Base-by-base conservation (phyloP, 1,140 invertebrate species). In the Nasonia longicornis region DNA sequence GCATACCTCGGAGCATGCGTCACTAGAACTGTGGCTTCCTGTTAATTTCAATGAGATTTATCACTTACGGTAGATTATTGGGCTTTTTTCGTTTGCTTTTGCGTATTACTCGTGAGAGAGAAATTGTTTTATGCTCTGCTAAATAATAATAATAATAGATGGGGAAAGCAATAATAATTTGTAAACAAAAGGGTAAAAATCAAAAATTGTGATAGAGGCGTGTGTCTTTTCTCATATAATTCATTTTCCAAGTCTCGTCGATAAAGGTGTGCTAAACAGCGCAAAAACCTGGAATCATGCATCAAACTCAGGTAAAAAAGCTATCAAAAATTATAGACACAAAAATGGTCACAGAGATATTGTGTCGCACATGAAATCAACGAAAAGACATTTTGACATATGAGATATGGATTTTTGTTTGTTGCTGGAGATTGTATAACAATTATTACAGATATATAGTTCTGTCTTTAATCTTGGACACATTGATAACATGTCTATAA, bases 1-100 rank as follows among this genome's bases (percentile, higher is more conserved):
- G 87, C 85, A 89, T 89, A 89, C 87, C 88, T 90, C 88, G 88
- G 87, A 88, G 89, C 89, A 90, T 90, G 89, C 89, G 88, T 90
- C 89, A 85, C 87, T 90, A 91, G 88, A 58, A 85, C 83, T 87
- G 87, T 88, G 85, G 88, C 84, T 85, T 88, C 89, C 89, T 91
- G 89, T 91, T 90, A 90, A 90, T 89, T 79, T 89, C 52, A 90
- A 89, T 90, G 87, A 87, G 75, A 87, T 86, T 86, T 86, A 89
- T 90, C 88, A 90, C 87, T 87, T 87, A 88, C 86, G 86, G 83
- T 85, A 85, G 84, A 86, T 79, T 82, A 85, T 58, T 26, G 26
- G 26, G 26, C 26, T 1, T 58, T 58, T 16, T 58, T 35, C 31
- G 4, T 35, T 58, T 58, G 1, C 6, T 7, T 58, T 58, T 35